Percentiles rank a stretch among this genome's conserved stretches.
phyloP scores from a whole-genome alignment of 2,113 vertebrate species.

The Gulo gulo region DNA sequence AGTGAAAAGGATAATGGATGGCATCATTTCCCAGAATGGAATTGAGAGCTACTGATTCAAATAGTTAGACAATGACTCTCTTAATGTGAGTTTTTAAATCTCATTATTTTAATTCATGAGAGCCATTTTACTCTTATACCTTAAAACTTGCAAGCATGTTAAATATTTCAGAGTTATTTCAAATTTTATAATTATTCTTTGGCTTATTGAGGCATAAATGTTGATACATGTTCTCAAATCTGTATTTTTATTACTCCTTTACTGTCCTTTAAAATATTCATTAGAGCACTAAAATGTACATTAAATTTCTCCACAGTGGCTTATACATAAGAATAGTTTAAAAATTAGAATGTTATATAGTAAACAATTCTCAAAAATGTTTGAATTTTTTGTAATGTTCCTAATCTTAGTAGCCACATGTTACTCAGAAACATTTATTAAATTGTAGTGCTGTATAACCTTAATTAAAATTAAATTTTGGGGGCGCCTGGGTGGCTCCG shows the following conservation, averaged over 20 bases:
- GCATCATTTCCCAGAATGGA: neutral
- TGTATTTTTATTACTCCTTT: slow-evolving; percentile 21
- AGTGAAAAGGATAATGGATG: neutral
- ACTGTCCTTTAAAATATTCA: slow-evolving; percentile 24
- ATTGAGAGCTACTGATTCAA: neutral
- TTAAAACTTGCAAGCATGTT: slow-evolving; percentile 22
- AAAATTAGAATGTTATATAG: neutral
- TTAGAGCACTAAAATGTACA: slow-evolving; percentile 14
- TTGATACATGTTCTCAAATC: neutral
- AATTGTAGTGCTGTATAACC: neutral
- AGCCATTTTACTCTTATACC: neutral
- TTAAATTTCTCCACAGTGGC: neutral
- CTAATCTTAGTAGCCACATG: neutral
- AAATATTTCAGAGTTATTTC: slow-evolving; percentile 31
- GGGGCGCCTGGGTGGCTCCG: no score
- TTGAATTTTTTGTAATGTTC: neutral
- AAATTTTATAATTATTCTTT: slow-evolving; percentile 33
- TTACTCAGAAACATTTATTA: neutral
- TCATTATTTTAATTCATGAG: slow-evolving; percentile 32
- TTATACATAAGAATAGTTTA: neutral
- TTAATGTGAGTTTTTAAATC: neutral
- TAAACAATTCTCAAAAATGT: neutral
- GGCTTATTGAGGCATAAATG: neutral
- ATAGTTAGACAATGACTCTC: neutral
- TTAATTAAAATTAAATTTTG: slow-evolving; percentile 19